Conservation (phyloP, 2,113 vertebrate genomes). For the Eulacestoma nigropectus region DNA sequence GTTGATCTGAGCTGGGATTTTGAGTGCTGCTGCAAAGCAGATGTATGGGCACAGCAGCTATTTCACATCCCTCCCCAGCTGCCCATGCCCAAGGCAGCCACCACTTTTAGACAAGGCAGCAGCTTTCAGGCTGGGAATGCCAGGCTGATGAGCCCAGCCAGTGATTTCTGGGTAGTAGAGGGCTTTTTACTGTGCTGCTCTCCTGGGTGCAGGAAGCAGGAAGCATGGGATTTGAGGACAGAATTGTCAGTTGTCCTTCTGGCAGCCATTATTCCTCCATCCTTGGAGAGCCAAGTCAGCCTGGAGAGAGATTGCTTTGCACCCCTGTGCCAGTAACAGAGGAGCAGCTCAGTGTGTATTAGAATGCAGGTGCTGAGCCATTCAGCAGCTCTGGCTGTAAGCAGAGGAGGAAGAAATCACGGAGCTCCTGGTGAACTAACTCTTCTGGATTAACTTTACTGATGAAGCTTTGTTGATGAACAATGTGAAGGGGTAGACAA, state of each 20-base stretch:
- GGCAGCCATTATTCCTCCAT: background rate
- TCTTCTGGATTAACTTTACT: background rate
- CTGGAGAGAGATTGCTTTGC: background rate
- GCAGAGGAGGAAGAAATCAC: background rate
- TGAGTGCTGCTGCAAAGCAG: background rate
- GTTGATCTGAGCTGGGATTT: background rate
- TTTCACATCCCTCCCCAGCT: background rate
- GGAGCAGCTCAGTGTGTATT: background rate
- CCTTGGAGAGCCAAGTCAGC: background rate
- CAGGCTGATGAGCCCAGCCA: background rate
- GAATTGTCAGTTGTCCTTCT: background rate
- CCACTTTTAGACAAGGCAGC: background rate
- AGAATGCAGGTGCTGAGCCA: background rate
- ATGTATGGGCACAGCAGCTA: background rate
- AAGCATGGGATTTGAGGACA: background rate
- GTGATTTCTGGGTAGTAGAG: background rate
- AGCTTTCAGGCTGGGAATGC: background rate
- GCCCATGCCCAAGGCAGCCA: background rate
- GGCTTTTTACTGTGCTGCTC: background rate
- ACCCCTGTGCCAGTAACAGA: background rate
- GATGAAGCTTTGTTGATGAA: background rate
- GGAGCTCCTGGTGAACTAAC: background rate
- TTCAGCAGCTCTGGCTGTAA: background rate
- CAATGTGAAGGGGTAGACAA: background rate
- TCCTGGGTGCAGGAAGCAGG: background rate